Conservation (phyloP, 2,888 invertebrate genomes). For the Stenodera caucasica region DNA sequence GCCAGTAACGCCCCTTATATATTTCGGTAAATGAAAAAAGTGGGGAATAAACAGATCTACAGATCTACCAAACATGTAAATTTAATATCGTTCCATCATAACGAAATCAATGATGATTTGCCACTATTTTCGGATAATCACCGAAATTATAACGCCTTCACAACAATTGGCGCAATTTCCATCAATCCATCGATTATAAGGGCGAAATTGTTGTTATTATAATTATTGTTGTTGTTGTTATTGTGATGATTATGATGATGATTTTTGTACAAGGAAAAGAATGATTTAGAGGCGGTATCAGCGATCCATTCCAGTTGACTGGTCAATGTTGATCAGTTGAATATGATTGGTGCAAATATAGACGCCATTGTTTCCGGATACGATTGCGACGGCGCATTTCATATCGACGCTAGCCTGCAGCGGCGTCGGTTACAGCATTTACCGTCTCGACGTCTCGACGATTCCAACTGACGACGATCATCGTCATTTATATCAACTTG, state of each 20-base stretch:
- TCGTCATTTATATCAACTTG: constrained; percentile 15
- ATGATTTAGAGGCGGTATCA: constrained; percentile 45
- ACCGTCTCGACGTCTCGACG: constrained; percentile 50
- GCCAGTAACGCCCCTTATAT: constrained; percentile 31
- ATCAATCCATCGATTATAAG: background rate
- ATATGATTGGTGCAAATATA: constrained; percentile 49
- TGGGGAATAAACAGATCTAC: background rate
- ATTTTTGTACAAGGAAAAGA: background rate
- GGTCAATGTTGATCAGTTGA: constrained; percentile 42
- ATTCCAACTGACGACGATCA: constrained; percentile 20
- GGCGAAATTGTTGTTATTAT: background rate
- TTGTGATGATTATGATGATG: background rate
- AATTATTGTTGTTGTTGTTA: background rate
- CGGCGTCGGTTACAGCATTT: constrained; percentile 62
- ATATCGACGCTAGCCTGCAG: constrained; percentile 64
- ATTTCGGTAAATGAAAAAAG: constrained; percentile 20
- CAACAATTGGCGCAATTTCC: too few species aligned
- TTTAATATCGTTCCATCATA: background rate
- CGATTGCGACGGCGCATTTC: constrained; percentile 52
- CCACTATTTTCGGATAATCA: too few species aligned
- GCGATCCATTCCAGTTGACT: constrained; percentile 49
- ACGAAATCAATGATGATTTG: too few species aligned
- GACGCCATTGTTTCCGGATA: constrained; percentile 58
- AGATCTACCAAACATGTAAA: constrained; percentile 1
- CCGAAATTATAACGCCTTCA: too few species aligned